These are phyloP conservation scores for Hapalemur alaotrensis DNA, from an alignment of 2,797 vertebrate species.

Conservation along the genomic window DNA sequence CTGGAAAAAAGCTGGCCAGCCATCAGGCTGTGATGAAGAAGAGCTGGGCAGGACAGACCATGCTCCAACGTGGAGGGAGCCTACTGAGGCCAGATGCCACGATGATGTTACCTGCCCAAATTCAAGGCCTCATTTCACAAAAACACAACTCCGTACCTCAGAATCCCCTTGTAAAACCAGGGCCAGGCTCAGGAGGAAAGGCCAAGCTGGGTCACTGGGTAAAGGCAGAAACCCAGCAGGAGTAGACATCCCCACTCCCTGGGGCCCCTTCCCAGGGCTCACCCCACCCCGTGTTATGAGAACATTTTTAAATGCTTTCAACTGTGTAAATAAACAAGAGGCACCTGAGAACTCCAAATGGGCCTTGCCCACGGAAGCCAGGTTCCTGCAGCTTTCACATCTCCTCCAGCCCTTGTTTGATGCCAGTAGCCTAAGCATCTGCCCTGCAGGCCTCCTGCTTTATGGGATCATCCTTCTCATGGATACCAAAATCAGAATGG, in stretches of 20 bases:
- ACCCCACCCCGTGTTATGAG: neutral
- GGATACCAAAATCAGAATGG: neutral
- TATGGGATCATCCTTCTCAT: neutral
- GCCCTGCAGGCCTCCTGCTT: neutral
- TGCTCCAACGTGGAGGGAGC: fast-evolving
- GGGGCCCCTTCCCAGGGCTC: neutral
- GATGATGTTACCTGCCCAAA: neutral
- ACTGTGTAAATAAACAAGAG: neutral
- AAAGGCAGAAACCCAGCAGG: neutral
- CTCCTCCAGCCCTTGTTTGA: neutral
- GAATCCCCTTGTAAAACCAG: neutral
- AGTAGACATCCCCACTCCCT: neutral
- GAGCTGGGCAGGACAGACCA: neutral
- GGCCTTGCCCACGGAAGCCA: neutral
- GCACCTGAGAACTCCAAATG: neutral
- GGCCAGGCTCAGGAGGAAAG: neutral
- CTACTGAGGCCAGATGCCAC: neutral
- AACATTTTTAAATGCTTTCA: neutral
- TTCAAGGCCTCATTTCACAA: neutral
- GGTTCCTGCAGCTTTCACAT: neutral
- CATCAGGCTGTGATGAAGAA: neutral
- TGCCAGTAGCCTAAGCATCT: neutral
- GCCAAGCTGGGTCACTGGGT: neutral
- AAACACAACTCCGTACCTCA: neutral
- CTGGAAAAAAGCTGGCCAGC: neutral